Evolutionary conservation across 2,888 invertebrate genomes (phyloP), one percentile per base, ranked within the genome.

Genomic region (Pammene aurita): DNA sequence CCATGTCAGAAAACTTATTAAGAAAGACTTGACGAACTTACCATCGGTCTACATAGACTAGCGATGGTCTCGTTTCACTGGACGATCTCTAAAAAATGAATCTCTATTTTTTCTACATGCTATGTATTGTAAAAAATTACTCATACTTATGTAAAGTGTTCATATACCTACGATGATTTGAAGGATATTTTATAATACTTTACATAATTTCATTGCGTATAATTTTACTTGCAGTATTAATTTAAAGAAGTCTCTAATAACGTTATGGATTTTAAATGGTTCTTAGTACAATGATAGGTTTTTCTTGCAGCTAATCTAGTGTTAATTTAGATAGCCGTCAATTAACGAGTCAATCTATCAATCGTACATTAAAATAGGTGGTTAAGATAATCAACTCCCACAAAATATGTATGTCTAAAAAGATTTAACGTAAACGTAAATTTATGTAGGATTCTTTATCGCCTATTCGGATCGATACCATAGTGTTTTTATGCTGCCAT

Each of bases 61-160:
- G 83, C 87, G 84, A 92, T 91, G 91, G 87, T 84, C 87, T 87
- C 77, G 92, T 92, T 92, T 92, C 91, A 92, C 88, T 91, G 91
- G 82, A 84, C 85, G 89, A 89, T 90, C 89, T 92, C 91, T 90
- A 86, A 84, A n/a, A 87, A 90, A 89, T 89, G 89, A 92, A 91
- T 90, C 90, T 92, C 90, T 92, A 92, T 92, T 92, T 92, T 92
- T 92, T 91, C 92, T 92, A 92, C 91, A 90, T 86, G 87, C 89
- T 90, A 89, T 88, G 89, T 89, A 88, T 90, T 89, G 88, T 91
- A 92, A 89, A 92, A 90, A 91, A 87, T 86, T 84, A 89, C 85
- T 89, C 87, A 86, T 83, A 86, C 84, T 79, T 88, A 81, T 89
- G 86, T 89, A 86, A 90, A 90, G 89, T 90, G 87, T 91, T 90